Conservation (phyloP, 2,113 vertebrate species). For the Python bivittatus region DNA sequence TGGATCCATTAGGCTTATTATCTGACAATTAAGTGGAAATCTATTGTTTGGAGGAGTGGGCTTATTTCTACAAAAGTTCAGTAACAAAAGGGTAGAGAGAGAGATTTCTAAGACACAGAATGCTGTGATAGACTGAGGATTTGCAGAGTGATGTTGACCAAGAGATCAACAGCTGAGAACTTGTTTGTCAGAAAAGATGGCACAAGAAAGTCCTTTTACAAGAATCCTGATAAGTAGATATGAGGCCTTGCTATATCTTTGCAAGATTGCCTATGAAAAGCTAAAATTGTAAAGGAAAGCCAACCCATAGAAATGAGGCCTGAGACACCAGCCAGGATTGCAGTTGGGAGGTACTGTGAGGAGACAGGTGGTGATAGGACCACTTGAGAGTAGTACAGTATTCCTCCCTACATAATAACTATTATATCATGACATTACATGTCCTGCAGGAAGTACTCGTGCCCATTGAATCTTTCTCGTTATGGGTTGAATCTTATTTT, state of each 20-base stretch:
- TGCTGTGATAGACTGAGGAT: neutral
- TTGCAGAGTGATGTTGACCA: neutral
- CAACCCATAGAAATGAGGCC: neutral
- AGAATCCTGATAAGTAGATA: neutral
- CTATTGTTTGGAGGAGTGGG: neutral
- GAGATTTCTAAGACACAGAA: neutral
- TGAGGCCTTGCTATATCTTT: neutral
- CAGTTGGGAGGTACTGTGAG: neutral
- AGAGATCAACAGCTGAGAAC: neutral
- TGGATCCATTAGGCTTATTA: neutral
- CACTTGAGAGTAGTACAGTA: neutral
- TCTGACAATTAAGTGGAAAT: neutral
- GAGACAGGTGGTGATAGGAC: neutral
- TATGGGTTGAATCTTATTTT: conserved; percentile 14
- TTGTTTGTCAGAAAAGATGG: neutral
- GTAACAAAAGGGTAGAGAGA: neutral
- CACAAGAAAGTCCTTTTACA: neutral
- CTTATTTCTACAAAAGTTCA: neutral
- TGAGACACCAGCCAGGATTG: neutral
- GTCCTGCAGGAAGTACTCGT: neutral
- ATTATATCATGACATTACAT: neutral
- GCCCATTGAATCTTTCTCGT: neutral
- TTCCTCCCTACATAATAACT: neutral
- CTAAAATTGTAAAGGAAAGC: neutral
- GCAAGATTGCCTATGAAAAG: neutral